Percentiles rank a stretch among this genome's conserved stretches.
phyloP scores from a whole-genome alignment of 2,113 vertebrate genomes.

The Malurus elegans region DNA sequence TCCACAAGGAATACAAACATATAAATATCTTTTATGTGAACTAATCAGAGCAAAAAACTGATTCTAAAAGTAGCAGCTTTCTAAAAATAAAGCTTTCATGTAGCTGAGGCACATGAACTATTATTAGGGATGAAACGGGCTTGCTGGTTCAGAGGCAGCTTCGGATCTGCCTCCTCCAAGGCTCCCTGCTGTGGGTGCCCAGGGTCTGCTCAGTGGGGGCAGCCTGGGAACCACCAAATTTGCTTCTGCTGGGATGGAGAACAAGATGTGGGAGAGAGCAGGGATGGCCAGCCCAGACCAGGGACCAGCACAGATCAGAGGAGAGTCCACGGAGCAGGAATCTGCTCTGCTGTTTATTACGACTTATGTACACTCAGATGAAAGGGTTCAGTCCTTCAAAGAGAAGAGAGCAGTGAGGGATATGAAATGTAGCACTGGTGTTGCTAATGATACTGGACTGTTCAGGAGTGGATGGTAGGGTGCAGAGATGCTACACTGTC shows the following conservation, averaged over 20 bases:
- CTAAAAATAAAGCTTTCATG: conserved; percentile 8
- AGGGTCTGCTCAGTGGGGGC: not conserved
- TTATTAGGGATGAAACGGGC: not conserved
- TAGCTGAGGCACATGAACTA: not conserved
- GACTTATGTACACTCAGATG: not conserved
- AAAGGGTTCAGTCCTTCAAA: conserved; percentile 1
- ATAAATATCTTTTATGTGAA: not conserved
- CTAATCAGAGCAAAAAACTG: not conserved
- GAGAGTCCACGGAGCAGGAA: not conserved
- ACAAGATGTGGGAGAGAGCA: not conserved
- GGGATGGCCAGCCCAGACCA: not conserved
- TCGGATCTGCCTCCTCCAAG: rapidly evolving
- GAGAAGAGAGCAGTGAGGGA: not conserved
- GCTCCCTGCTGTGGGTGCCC: not conserved
- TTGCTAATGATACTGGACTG: not conserved
- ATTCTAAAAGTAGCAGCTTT: not conserved
- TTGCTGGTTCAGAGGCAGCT: not conserved
- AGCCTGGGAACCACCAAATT: not conserved
- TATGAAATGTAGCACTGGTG: not conserved
- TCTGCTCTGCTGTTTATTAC: not conserved
- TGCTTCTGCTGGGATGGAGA: not conserved
- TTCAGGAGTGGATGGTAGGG: not conserved
- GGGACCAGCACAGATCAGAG: not conserved
- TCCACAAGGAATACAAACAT: not conserved
- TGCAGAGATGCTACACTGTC: not conserved